These are phyloP conservation scores for Tenthredo livida DNA, from an alignment of 2,888 invertebrate species.

Conservation along the genomic window DNA sequence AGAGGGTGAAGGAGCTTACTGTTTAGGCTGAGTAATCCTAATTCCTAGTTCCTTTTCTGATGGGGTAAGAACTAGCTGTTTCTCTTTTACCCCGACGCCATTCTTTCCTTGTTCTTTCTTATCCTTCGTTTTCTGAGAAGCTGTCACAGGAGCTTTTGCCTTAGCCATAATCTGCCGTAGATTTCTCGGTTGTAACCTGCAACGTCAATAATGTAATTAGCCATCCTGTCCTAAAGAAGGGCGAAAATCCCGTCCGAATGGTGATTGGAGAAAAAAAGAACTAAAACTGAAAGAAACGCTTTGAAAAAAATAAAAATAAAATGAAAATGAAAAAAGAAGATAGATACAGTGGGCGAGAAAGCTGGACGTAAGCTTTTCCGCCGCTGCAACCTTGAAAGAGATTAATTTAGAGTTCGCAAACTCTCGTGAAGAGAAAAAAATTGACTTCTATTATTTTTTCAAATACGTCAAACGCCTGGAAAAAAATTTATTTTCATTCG, in stretches of 20 bases:
- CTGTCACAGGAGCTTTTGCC: neutral
- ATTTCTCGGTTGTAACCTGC: neutral
- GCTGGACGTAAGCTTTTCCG: neutral
- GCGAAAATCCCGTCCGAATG: neutral
- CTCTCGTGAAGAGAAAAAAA: constrained; percentile 1
- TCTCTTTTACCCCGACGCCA: neutral
- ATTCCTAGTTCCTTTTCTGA: constrained; percentile 60
- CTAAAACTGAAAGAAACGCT: neutral
- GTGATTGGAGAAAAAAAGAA: neutral
- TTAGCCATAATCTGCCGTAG: neutral
- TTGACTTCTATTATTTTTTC: constrained; percentile 14
- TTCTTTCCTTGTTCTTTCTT: neutral
- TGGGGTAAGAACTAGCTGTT: constrained; percentile 46
- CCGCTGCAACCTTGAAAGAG: neutral
- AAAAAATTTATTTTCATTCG: neutral
- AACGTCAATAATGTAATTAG: constrained; percentile 12
- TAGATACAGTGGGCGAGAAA: neutral
- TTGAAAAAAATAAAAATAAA: neutral
- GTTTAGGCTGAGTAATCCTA: constrained; percentile 57
- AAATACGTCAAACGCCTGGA: neutral
- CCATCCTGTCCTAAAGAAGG: neutral
- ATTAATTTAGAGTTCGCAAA: constrained; percentile 26
- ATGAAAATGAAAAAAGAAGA: neutral
- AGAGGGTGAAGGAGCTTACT: constrained; percentile 55
- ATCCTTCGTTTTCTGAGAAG: neutral